Conservation (phyloP, 1,140 invertebrate genomes). For the Ips typographus region DNA sequence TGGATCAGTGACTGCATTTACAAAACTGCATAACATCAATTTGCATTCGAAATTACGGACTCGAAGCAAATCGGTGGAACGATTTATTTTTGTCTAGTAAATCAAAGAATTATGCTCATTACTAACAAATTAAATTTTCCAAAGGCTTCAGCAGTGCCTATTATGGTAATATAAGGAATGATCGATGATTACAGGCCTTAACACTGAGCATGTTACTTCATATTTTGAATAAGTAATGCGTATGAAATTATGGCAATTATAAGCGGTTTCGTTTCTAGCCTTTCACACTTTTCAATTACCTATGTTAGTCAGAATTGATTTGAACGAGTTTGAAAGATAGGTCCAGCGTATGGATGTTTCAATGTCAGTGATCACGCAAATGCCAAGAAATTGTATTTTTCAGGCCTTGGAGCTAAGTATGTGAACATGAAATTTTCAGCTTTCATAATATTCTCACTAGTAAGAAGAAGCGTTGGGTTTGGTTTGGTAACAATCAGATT, state of each 20-base stretch:
- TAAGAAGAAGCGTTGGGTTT: not conserved
- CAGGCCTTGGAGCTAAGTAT: not conserved
- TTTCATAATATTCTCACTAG: not conserved
- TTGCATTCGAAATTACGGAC: not conserved
- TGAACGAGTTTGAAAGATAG: constrained; percentile 2
- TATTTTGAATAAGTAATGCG: constrained; percentile 2
- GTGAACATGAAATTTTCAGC: not conserved
- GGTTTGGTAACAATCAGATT: not conserved
- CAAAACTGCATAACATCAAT: no score
- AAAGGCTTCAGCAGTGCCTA: constrained; percentile 1
- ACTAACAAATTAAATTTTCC: constrained; percentile 2
- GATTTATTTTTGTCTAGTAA: constrained; percentile 6
- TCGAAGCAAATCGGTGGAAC: not conserved
- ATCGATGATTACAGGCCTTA: constrained; percentile 2
- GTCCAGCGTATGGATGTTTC: constrained; percentile 11
- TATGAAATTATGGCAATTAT: constrained; percentile 6
- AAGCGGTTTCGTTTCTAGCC: constrained; percentile 4
- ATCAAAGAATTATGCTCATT: constrained; percentile 6
- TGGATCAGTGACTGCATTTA: not conserved
- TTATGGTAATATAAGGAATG: constrained; percentile 4
- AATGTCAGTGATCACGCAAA: constrained; percentile 12
- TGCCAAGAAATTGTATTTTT: constrained; percentile 7
- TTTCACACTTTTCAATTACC: constrained; percentile 1
- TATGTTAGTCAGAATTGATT: not conserved
- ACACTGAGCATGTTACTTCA: constrained; percentile 2